phyloP scores from a whole-genome alignment of 2,113 vertebrate species.

The Galbula dea region DNA sequence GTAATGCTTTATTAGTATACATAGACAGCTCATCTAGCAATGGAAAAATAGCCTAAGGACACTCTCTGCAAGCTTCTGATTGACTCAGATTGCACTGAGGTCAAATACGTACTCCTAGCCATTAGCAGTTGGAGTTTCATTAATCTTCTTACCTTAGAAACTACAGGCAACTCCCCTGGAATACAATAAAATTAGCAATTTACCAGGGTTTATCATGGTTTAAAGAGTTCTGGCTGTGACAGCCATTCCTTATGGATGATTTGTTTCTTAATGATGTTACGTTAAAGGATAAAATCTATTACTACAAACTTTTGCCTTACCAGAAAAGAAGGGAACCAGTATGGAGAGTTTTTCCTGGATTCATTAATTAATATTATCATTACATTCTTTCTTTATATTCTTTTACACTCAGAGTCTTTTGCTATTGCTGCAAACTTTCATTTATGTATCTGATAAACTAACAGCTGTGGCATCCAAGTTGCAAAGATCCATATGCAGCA shows the following conservation, averaged over 20 bases:
- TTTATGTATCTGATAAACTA: background rate
- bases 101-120: slow-evolving; percentile 25
- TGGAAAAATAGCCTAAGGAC: slow-evolving; percentile 41
- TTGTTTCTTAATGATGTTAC: background rate
- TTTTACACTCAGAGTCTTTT: background rate
- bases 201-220: background rate
- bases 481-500: background rate
- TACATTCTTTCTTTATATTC: background rate
- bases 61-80: slow-evolving; percentile 30
- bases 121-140: slow-evolving; percentile 36
- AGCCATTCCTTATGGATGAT: background rate
- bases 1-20: slow-evolving; percentile 33
- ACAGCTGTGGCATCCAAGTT: background rate
- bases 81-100: slow-evolving; percentile 10
- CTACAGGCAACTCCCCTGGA: background rate
- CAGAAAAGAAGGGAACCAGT: background rate
- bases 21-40: slow-evolving; percentile 22
- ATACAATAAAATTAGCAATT: slow-evolving; percentile 15
- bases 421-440: background rate
- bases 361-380: background rate
- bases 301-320: background rate
- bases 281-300: background rate
- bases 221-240: slow-evolving; percentile 1
- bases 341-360: background rate
- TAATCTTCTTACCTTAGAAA: slow-evolving; percentile 50